Base-by-base conservation (phyloP, 2,888 invertebrate genomes). In the Ennomos erosarius region DNA sequence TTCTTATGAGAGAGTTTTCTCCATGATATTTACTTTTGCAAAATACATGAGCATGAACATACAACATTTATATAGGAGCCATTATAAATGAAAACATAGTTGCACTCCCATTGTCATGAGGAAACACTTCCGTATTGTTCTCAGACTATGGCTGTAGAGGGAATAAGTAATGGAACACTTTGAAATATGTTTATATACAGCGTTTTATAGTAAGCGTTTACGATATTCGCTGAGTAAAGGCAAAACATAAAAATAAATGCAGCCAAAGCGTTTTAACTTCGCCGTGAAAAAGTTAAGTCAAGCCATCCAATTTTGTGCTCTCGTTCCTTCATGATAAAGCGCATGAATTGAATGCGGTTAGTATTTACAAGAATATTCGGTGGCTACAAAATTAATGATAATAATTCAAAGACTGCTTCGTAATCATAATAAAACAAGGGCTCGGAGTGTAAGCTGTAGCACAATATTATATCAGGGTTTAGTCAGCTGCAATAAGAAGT, bases 111-210 rank as follows among this genome's bases (percentile, higher is more conserved):
- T 54, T 45, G 54, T 46, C 45, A 33, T 35, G 36, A 52, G 39
- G 40, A 48, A 48, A 40, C 58, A 50, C 54, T 53, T 44, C 50
- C 33, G 35, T 36, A 59, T 52, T 48, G 56, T 46, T 46, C 46
- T 11, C 40, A 40, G 36, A 42, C 37, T 26, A 13, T 51, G 10
- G 26, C n/a, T 16, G 42, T 37, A 57, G 45, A 57, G 37, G 35
- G 57, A 57, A 57, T 57, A 57, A 51, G 46, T 57, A 47, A 55
- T 55, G 59, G 43, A 49, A 45, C 40, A 50, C 45, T 48, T 34
- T 54, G n/a, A 54, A 44, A 48, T 48, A 11, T 13, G 8, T 43
- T 33, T 49, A 9, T 43, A 16, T 42, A 9, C 10, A 44, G 26
- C 10, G 11, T 33, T 53, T 53, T 43, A 53, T 49, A 44, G 44